Conservation (phyloP, 2,797 vertebrate genomes). For the Takifugu rubripes region DNA sequence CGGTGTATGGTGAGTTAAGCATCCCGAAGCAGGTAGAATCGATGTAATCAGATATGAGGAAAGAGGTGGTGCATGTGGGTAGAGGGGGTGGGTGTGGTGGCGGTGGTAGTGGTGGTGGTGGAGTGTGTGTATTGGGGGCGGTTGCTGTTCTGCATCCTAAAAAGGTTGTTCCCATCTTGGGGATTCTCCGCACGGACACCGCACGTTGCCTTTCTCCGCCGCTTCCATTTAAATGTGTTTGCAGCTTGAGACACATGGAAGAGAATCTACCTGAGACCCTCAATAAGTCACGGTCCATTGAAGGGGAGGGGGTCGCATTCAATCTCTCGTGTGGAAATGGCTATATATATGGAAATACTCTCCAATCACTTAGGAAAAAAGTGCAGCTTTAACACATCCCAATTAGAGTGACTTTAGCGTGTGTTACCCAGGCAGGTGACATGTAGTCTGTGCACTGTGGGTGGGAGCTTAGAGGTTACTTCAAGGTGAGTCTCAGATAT, state of each 20-base stretch:
- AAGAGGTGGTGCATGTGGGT: slow-evolving; percentile 29
- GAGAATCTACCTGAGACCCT: slow-evolving; percentile 40
- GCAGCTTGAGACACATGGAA: slow-evolving; percentile 37
- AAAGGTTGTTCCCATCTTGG: slow-evolving; percentile 53
- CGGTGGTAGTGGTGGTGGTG: slow-evolving; percentile 9
- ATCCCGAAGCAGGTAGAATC: slow-evolving; percentile 62
- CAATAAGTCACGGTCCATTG: slow-evolving; percentile 30
- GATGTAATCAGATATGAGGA: slow-evolving; percentile 69
- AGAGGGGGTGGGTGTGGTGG: background rate
- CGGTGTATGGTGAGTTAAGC: slow-evolving; percentile 43
- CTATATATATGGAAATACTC: slow-evolving; percentile 35
- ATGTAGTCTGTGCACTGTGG: slow-evolving; percentile 1
- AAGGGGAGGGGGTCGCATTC: slow-evolving; percentile 43
- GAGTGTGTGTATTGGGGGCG: slow-evolving; percentile 16
- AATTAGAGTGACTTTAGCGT: too few relatives aligned
- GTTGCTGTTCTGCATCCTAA: slow-evolving; percentile 68
- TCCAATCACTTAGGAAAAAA: slow-evolving; percentile 30
- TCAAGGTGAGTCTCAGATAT: slow-evolving; percentile 42
- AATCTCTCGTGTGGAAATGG: slow-evolving; percentile 17
- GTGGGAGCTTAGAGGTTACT: slow-evolving; percentile 38
- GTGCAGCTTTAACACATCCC: slow-evolving; percentile 25
- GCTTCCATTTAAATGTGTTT: slow-evolving; percentile 67
- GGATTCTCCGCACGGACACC: slow-evolving; percentile 63
- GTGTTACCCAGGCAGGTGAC: slow-evolving; percentile 8
- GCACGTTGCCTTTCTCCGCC: slow-evolving; percentile 64